Evolutionary conservation across 2,113 vertebrate genomes (phyloP).

Genomic region (Chelonoidis abingdonii): DNA sequence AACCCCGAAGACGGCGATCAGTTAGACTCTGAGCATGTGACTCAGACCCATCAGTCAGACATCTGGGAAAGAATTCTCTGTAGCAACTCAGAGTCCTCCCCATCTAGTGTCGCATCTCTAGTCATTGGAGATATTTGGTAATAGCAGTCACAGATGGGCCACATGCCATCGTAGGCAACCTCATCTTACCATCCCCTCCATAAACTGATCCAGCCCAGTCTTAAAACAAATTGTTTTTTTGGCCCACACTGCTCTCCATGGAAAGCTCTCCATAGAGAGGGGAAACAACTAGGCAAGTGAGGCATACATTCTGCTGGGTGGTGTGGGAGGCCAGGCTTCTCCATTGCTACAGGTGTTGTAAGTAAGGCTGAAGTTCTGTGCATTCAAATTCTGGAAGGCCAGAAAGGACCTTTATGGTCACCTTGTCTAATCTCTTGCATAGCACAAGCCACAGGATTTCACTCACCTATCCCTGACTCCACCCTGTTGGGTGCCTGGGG

Average conservation of each 20-base stretch:
- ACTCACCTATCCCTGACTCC: no score
- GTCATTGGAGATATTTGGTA: no score
- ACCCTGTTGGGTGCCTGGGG: no score
- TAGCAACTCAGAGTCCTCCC: background rate
- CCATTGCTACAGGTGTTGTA: fast-evolving
- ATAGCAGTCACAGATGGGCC: no score
- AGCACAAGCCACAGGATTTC: background rate
- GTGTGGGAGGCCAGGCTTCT: fast-evolving
- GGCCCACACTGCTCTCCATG: no score
- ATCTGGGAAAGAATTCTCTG: background rate
- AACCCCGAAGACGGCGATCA: background rate
- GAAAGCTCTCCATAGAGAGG: fast-evolving
- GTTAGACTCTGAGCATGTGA: background rate
- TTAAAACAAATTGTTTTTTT: no score
- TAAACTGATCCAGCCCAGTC: no score
- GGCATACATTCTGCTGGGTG: background rate
- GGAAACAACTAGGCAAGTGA: background rate
- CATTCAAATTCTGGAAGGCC: background rate
- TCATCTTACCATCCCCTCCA: no score
- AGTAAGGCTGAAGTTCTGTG: background rate
- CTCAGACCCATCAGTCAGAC: background rate
- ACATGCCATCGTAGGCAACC: no score
- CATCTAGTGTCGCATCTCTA: no score
- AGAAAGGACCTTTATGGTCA: background rate
- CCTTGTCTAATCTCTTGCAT: background rate